phyloP scores from a whole-genome alignment of 2,888 invertebrate species.

The Nematopogon swammerdamellus region DNA sequence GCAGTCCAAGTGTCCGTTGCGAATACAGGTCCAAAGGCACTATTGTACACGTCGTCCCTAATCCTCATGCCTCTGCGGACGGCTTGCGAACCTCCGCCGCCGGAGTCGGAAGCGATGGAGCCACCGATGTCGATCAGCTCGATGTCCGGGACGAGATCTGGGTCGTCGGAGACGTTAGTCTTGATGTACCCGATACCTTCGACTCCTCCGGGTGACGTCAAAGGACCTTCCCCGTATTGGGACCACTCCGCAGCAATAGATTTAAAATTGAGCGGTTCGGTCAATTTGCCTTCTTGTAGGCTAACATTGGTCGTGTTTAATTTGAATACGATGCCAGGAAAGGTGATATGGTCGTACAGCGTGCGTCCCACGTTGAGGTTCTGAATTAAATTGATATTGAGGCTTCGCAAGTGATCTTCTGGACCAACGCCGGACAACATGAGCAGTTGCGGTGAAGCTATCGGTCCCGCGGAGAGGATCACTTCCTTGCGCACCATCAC shows the following conservation, averaged over 20 bases:
- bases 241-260: slow-evolving; percentile 10
- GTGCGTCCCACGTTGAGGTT: slow-evolving; percentile 57
- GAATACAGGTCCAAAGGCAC: slow-evolving; percentile 39
- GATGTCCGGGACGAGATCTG: slow-evolving; percentile 48
- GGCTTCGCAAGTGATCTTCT: slow-evolving; percentile 30
- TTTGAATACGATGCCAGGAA: slow-evolving; percentile 23
- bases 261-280: slow-evolving; percentile 7
- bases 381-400: slow-evolving; percentile 44
- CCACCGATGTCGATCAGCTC: slow-evolving; percentile 52
- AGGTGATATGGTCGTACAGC: slow-evolving; percentile 45
- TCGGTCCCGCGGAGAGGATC: slow-evolving; percentile 71
- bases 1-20: slow-evolving; percentile 44
- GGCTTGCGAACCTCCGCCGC: slow-evolving; percentile 14
- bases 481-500: slow-evolving; percentile 64
- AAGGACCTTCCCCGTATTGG: slow-evolving; percentile 23
- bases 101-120: slow-evolving; percentile 48
- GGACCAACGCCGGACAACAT: slow-evolving; percentile 68
- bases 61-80: slow-evolving; percentile 38
- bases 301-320: slow-evolving; percentile 14
- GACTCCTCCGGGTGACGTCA: slow-evolving; percentile 51
- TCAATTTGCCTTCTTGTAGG: slow-evolving; percentile 10
- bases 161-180: slow-evolving; percentile 33
- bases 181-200: slow-evolving; percentile 54
- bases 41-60: slow-evolving; percentile 37
- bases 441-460: slow-evolving; percentile 76